Percentiles rank a stretch among this genome's conserved stretches.
Evolutionary conservation across 2,797 vertebrate species (phyloP).

Genomic region (Mustela erminea): DNA sequence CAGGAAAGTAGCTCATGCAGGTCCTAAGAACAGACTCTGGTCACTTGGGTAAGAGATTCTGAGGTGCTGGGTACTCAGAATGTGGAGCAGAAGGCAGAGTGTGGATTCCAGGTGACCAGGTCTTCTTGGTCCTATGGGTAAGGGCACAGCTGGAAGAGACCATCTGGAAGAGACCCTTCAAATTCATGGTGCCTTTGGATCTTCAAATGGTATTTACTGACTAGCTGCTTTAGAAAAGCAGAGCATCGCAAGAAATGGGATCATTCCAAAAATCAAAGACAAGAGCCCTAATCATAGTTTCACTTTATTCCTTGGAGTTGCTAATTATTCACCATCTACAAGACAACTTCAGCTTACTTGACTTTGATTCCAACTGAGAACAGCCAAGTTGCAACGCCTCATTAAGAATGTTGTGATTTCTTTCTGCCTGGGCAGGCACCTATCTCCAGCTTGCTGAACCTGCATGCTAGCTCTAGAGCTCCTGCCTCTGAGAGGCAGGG

Average conservation of each 20-base stretch:
- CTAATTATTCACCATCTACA: conserved; percentile 68
- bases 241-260: background rate
- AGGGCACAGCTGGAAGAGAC: background rate
- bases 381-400: conserved; percentile 51
- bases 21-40: background rate
- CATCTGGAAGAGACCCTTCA: background rate
- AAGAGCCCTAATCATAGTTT: background rate
- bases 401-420: conserved; percentile 56
- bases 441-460: background rate
- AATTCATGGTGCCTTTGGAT: background rate
- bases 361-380: conserved; percentile 70
- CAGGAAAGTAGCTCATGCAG: background rate
- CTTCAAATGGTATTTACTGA: background rate
- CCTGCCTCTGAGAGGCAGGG: background rate
- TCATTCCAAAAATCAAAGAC: conserved; percentile 22
- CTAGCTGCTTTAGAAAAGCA: background rate
- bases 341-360: conserved; percentile 22
- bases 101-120: background rate
- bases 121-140: background rate
- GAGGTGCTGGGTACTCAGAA: background rate
- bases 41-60: background rate
- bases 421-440: conserved; percentile 42
- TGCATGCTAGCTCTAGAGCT: background rate
- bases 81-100: background rate
- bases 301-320: background rate